These are phyloP conservation scores for Bubalus kerabau DNA, from an alignment of 2,113 vertebrate species.

Conservation along the genomic window DNA sequence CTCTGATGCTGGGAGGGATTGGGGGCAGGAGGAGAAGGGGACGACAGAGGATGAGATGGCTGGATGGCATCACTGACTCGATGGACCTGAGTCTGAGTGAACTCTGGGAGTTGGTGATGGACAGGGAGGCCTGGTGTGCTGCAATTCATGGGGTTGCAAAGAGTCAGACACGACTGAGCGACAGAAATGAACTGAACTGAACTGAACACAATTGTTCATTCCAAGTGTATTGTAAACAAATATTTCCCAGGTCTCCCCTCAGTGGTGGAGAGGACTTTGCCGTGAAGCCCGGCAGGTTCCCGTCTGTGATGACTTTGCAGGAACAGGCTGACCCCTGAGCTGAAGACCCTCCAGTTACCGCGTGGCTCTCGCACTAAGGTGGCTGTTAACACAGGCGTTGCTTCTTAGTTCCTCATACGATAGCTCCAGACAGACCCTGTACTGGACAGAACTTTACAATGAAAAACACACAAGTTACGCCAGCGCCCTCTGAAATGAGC, in stretches of 20 bases:
- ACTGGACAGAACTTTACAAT: background rate
- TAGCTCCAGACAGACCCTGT: background rate
- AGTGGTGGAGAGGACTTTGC: background rate
- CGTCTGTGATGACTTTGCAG: background rate
- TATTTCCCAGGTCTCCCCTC: background rate
- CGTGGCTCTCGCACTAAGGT: accelerated
- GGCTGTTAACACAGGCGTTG: too few species aligned
- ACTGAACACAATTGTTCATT: background rate
- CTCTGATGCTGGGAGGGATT: too few species aligned
- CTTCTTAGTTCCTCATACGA: background rate
- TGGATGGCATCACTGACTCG: too few species aligned
- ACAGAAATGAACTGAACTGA: too few species aligned
- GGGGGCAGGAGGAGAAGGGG: too few species aligned
- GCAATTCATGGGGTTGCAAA: too few species aligned
- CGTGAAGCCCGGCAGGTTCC: background rate
- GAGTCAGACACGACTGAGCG: too few species aligned
- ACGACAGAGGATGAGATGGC: too few species aligned
- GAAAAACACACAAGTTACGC: accelerated
- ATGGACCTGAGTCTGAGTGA: too few species aligned
- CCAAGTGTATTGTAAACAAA: accelerated
- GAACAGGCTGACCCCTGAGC: background rate
- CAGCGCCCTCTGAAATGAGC: background rate
- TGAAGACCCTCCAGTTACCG: accelerated
- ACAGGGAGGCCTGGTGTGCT: too few species aligned
- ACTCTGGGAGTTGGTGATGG: too few species aligned